A percentile compares a stretch with the other conserved stretches of the same genome.
These are phyloP conservation scores for Drosophila phalerata DNA, from an alignment of 2,888 invertebrate species.

Conservation along the genomic window DNA sequence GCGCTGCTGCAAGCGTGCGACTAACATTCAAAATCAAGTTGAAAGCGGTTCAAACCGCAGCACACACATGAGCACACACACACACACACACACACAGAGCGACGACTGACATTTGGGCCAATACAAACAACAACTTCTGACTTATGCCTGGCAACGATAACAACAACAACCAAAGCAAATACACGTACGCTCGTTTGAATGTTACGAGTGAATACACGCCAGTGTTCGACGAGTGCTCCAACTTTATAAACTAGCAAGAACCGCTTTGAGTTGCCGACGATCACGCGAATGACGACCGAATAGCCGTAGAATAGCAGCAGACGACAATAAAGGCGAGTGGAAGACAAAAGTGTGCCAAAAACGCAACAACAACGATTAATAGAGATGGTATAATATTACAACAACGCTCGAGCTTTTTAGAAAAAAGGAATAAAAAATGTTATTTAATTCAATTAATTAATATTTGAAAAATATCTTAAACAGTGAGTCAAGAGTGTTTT, in stretches of 20 bases:
- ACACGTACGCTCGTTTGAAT: conserved; percentile 20
- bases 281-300: conserved; percentile 41
- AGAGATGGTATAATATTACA: not conserved
- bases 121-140: conserved; percentile 30
- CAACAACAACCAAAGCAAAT: conserved; percentile 1
- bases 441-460: too few relatives aligned
- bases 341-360: conserved; percentile 71
- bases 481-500: too few relatives aligned
- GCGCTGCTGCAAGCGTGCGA: conserved; percentile 30
- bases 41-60: conserved; percentile 74
- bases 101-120: conserved; percentile 48
- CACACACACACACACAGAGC: conserved; percentile 1
- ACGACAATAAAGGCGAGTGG: conserved; percentile 39
- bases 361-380: conserved; percentile 25
- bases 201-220: conserved; percentile 37
- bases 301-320: conserved; percentile 20
- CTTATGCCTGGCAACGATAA: conserved; percentile 37
- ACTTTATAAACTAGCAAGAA: conserved; percentile 44
- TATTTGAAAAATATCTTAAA: too few relatives aligned
- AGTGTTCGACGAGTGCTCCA: conserved; percentile 34
- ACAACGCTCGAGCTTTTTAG: not conserved
- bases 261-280: conserved; percentile 37
- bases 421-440: too few relatives aligned
- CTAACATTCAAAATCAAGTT: conserved; percentile 67
- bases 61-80: conserved; percentile 3